These are phyloP conservation scores for Acanthosoma haemorrhoidale DNA, from an alignment of 2,888 invertebrate species.

Conservation along the genomic window DNA sequence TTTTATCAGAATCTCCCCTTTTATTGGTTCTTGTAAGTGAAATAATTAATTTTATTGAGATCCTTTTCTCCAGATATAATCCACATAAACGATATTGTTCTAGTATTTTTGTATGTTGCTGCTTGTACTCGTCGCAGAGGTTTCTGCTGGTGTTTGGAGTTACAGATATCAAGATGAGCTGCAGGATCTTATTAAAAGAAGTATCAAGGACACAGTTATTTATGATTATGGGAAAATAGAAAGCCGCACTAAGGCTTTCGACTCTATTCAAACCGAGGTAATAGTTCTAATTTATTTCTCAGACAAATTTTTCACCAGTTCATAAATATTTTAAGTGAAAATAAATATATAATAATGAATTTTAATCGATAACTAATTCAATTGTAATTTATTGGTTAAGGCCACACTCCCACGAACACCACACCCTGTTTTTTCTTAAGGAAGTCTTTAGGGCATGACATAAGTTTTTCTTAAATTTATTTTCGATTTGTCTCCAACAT, in stretches of 20 bases:
- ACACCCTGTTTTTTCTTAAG: too few relatives aligned
- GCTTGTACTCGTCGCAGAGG: constrained; percentile 70
- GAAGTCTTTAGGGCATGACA: neutral
- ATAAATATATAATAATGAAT: too few relatives aligned
- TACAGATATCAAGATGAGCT: constrained; percentile 64
- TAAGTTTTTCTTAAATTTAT: neutral
- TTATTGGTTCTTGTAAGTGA: constrained; percentile 68
- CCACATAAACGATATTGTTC: constrained; percentile 41
- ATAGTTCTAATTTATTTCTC: too few relatives aligned
- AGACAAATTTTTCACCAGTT: too few relatives aligned
- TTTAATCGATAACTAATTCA: too few relatives aligned
- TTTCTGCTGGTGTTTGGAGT: constrained; percentile 72
- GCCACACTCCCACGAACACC: too few relatives aligned
- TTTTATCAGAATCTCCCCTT: constrained; percentile 70
- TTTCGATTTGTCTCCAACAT: too few relatives aligned
- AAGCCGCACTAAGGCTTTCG: constrained; percentile 57
- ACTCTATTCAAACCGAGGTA: constrained; percentile 61
- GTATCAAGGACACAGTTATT: constrained; percentile 59
- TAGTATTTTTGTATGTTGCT: constrained; percentile 74
- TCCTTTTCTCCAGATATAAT: neutral
- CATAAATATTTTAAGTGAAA: too few relatives aligned
- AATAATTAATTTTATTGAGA: neutral
- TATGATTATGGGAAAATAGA: constrained; percentile 56
- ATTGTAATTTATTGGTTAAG: too few relatives aligned
- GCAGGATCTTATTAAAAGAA: constrained; percentile 58